Conservation (phyloP, 2,797 vertebrate species). For the Staurois parvus region DNA sequence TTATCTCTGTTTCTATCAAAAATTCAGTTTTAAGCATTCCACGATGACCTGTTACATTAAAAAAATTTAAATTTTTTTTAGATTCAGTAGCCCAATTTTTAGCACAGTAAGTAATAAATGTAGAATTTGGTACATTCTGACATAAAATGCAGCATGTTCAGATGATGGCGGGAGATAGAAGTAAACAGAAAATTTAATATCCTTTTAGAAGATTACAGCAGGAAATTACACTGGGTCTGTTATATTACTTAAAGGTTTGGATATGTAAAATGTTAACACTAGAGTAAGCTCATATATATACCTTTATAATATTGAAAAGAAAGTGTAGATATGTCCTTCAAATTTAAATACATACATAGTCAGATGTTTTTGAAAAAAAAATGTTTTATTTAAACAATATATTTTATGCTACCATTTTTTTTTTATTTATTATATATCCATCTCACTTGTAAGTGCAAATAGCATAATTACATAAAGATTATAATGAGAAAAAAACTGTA, state of each 20-base stretch:
- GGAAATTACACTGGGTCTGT: conserved; percentile 41
- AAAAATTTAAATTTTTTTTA: not conserved
- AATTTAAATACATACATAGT: no score
- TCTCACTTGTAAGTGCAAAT: no score
- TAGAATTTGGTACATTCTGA: conserved; percentile 40
- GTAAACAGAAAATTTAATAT: conserved; percentile 19
- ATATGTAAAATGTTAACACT: not conserved
- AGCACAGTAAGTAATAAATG: not conserved
- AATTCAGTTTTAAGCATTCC: no score
- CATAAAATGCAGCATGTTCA: not conserved
- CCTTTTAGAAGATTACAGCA: conserved; percentile 27
- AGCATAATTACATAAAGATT: no score
- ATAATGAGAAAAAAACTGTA: no score
- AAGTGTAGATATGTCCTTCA: not conserved
- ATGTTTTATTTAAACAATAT: no score
- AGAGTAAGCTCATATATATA: not conserved
- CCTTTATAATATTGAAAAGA: not conserved
- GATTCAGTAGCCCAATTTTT: not conserved
- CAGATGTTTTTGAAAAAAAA: no score
- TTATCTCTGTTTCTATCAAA: no score
- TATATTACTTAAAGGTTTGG: conserved; percentile 20
- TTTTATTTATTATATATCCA: no score
- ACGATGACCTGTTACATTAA: no score
- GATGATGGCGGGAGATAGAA: conserved; percentile 8
- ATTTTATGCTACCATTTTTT: no score